A percentile compares a stretch with the other conserved stretches of the same genome.
Conservation (phyloP, 2,888 invertebrate genomes). For the Meiosimyza decipiens region DNA sequence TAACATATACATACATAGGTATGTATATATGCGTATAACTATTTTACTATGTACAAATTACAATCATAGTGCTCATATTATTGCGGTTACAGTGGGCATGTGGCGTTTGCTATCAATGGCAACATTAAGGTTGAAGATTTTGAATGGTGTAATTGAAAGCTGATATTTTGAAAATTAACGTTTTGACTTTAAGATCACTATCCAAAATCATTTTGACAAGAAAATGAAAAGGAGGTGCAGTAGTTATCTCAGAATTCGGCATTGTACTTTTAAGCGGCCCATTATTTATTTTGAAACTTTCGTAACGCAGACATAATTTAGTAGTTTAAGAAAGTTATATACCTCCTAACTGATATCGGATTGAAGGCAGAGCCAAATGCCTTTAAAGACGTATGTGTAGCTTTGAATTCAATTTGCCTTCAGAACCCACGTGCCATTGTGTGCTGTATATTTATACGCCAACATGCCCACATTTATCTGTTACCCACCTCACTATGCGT, state of each 20-base stretch:
- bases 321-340: no score
- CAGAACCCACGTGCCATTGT: background rate
- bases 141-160: no score
- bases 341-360: no score
- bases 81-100: background rate
- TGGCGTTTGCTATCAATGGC: no score
- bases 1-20: conserved; percentile 8
- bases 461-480: no score
- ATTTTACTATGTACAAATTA: background rate
- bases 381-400: background rate
- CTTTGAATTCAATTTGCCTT: background rate
- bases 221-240: background rate
- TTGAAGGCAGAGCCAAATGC: no score
- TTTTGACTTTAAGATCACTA: background rate
- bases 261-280: no score
- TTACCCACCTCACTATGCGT: background rate
- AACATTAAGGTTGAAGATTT: no score
- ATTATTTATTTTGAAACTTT: no score
- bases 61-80: no score
- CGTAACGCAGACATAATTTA: no score
- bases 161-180: background rate
- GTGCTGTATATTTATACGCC: background rate
- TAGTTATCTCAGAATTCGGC: background rate
- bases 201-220: conserved; percentile 5
- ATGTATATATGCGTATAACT: conserved; percentile 7